Evolutionary conservation across 2,113 vertebrate genomes (phyloP).

Genomic region (Platysternon megacephalum): DNA sequence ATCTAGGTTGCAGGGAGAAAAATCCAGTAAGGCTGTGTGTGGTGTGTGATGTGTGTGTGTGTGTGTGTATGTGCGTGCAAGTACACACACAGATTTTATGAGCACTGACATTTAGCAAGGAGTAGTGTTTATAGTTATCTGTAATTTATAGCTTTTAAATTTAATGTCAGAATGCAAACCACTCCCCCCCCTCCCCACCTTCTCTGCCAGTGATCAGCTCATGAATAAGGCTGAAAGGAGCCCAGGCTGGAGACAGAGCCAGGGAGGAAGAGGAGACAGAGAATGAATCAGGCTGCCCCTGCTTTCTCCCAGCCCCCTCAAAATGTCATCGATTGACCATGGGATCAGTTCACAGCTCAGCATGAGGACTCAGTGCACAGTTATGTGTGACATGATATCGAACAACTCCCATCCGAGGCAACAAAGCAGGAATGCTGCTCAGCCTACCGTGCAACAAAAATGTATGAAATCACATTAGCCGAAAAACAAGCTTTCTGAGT

Average conservation of each 20-base stretch:
- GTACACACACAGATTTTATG: slow-evolving; percentile 70
- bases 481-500: slow-evolving; percentile 74
- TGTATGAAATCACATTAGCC: slow-evolving; percentile 72
- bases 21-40: slow-evolving; percentile 19
- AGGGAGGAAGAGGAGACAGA: slow-evolving; percentile 45
- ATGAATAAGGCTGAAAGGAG: slow-evolving; percentile 80
- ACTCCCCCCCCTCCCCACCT: slow-evolving; percentile 4
- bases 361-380: slow-evolving; percentile 24
- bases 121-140: slow-evolving; percentile 72
- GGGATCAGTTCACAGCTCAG: slow-evolving; percentile 70
- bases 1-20: slow-evolving; percentile 7
- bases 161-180: slow-evolving; percentile 76
- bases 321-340: slow-evolving; percentile 50
- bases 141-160: slow-evolving; percentile 81
- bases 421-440: slow-evolving; percentile 70
- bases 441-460: slow-evolving; percentile 73
- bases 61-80: rapidly evolving
- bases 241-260: slow-evolving; percentile 38
- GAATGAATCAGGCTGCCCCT: slow-evolving; percentile 48
- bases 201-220: slow-evolving; percentile 57
- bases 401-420: slow-evolving; percentile 69
- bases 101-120: slow-evolving; percentile 59
- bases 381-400: slow-evolving; percentile 61
- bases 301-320: slow-evolving; percentile 22
- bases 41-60: too few species aligned